Base-by-base conservation (phyloP, 92 coral and sea anemone genomes). In the Bergia puertoricense region DNA sequence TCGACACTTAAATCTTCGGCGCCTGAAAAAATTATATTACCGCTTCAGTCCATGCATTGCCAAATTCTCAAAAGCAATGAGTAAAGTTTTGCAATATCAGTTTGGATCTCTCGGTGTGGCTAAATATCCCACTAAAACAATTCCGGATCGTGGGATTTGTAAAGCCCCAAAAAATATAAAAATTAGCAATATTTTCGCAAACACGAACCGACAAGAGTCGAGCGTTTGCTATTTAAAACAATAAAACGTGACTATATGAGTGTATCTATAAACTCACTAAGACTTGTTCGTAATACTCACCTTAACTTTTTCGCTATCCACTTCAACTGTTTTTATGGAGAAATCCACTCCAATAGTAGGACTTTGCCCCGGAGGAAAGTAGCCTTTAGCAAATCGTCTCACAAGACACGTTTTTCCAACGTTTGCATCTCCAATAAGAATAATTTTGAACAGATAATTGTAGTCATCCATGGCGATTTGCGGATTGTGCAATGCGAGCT, bases 331-430 rank as follows among this genome's bases (percentile, higher is more conserved):
- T 95, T 91, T 93, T 59, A 97, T 97, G 40, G 96, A 91, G 86
- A 97, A 97, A 91, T 97, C 99, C 84, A 97, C 99, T 72, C 99
- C 99, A 79, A 97, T 97, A 16, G 99, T 97, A 0, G 99, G 98
- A 14, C 99, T 98, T 74, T 96, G 99, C 46, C 93, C 91, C 6
- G 98, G 98, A 74, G 98, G 91, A 79, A 97, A 97, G 79, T 90
- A 95, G 79, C 99, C 99, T 74, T 97, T 95, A 37, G 99, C 90
- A 90, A 95, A 97, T 85, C 95, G 93, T 87, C 98, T 93, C 37
- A 97, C 96, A 74, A 97, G 95, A 90, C 99, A 97, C 44, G 99
- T 97, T 94, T 97, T 97, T 43, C 99, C 99, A 66, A 97, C 99
- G 77, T 96, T 95, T 16, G 99, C 99, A 81, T 97, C 99, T n/a